Conservation (phyloP, 2,797 vertebrate species). For the Pogoniulus pusillus region DNA sequence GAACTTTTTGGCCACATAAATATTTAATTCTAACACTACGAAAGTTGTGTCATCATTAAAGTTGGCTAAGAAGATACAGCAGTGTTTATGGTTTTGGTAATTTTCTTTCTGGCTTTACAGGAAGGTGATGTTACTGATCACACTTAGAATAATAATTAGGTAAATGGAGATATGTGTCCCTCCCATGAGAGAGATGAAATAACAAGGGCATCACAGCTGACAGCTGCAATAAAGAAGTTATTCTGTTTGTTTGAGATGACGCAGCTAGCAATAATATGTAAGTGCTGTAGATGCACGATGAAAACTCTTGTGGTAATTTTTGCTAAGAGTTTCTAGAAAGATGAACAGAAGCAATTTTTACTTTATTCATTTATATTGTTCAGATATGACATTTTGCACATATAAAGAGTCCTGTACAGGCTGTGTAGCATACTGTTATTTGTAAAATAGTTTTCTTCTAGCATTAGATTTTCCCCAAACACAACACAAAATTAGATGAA, state of each 20-base stretch:
- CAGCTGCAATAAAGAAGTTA: slow-evolving; percentile 14
- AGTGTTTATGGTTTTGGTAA: background rate
- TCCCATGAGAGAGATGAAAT: background rate
- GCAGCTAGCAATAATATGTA: background rate
- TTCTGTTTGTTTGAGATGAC: background rate
- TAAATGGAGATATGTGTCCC: background rate
- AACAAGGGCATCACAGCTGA: background rate
- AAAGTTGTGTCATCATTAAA: background rate
- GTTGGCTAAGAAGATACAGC: background rate
- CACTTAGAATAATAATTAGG: background rate
- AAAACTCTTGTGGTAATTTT: background rate
- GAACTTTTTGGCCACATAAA: background rate
- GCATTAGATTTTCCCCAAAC: background rate
- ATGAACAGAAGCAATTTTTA: background rate
- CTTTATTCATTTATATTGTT: background rate
- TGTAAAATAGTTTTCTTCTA: background rate
- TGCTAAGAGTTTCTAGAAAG: background rate
- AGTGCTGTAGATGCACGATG: background rate
- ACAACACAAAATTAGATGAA: background rate
- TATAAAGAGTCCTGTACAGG: background rate
- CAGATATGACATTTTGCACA: background rate
- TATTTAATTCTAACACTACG: background rate
- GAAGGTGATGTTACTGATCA: background rate
- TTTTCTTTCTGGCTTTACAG: background rate
- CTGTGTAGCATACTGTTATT: background rate